Evolutionary conservation across 1,140 invertebrate species (phyloP).

Genomic region (Cydia splendana): DNA sequence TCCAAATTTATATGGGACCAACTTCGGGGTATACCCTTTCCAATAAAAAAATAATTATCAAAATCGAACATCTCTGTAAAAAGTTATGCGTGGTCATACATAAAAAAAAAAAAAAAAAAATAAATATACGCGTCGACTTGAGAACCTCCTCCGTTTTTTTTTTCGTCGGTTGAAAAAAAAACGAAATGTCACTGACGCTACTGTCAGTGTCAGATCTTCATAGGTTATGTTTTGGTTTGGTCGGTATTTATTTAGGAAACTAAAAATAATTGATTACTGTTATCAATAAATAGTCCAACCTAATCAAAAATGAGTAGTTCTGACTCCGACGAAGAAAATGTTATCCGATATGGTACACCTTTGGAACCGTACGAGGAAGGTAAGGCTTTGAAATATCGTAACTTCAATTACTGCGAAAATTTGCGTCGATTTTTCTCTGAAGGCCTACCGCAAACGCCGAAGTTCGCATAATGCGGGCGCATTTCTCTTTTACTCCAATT

Average conservation of each 20-base stretch:
- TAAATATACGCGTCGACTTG: no score
- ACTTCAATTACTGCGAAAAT: slow-evolving; percentile 22
- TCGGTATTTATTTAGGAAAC: neutral
- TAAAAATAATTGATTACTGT: neutral
- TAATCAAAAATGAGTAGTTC: slow-evolving; percentile 56
- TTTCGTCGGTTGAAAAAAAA: no score
- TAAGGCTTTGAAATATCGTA: slow-evolving; percentile 34
- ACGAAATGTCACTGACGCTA: neutral
- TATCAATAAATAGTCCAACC: neutral
- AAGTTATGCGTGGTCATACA: no score
- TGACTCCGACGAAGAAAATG: slow-evolving; percentile 83
- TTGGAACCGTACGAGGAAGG: slow-evolving; percentile 90
- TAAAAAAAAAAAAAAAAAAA: no score
- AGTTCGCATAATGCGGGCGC: no score
- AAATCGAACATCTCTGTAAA: no score
- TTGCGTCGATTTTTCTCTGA: neutral
- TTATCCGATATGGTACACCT: slow-evolving; percentile 87
- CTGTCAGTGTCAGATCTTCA: neutral
- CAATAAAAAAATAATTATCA: no score
- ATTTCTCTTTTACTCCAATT: no score
- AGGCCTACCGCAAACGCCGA: no score
- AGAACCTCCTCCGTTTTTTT: no score
- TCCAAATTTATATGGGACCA: no score
- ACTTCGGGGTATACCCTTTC: no score
- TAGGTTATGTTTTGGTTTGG: neutral